phyloP scores from a whole-genome alignment of 2,797 vertebrate species.

The Sandelia bainsii region DNA sequence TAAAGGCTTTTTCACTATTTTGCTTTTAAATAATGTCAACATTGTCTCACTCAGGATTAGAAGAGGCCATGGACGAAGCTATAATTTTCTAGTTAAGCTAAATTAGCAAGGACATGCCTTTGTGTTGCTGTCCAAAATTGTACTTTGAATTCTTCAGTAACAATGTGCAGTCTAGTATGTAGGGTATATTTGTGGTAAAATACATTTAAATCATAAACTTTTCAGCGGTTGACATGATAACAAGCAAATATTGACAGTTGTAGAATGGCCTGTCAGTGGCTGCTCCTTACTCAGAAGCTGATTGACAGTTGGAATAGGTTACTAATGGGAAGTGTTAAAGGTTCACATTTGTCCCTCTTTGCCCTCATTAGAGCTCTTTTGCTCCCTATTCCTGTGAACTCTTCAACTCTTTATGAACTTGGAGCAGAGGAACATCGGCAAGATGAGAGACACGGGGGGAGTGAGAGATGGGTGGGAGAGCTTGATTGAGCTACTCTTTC shows the following conservation, averaged over 20 bases:
- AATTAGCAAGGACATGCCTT: not conserved
- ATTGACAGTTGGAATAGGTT: slow-evolving; percentile 24
- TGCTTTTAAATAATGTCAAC: slow-evolving; percentile 28
- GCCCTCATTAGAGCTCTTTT: slow-evolving; percentile 29
- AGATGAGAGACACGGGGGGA: slow-evolving; percentile 58
- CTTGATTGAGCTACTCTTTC: slow-evolving; percentile 82
- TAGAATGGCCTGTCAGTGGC: not conserved
- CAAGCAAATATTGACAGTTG: not conserved
- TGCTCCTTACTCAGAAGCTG: slow-evolving; percentile 12
- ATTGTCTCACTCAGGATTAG: slow-evolving; percentile 16
- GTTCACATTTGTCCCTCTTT: slow-evolving; percentile 38
- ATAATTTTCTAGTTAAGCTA: slow-evolving; percentile 7
- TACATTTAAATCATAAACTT: not conserved
- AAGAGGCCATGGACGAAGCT: slow-evolving; percentile 13
- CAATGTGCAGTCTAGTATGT: not conserved
- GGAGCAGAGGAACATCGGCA: slow-evolving; percentile 49
- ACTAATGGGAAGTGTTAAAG: slow-evolving; percentile 33
- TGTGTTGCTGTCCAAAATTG: no score
- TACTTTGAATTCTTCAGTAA: not conserved
- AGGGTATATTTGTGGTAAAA: not conserved
- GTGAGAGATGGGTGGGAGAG: slow-evolving; percentile 69
- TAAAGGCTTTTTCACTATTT: slow-evolving; percentile 14
- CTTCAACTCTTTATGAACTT: slow-evolving; percentile 76
- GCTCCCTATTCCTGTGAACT: slow-evolving; percentile 74
- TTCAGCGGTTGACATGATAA: not conserved